Percentiles rank a stretch among this genome's conserved stretches.
phyloP scores from a whole-genome alignment of 2,797 vertebrate species.

The Tadarida brasiliensis region DNA sequence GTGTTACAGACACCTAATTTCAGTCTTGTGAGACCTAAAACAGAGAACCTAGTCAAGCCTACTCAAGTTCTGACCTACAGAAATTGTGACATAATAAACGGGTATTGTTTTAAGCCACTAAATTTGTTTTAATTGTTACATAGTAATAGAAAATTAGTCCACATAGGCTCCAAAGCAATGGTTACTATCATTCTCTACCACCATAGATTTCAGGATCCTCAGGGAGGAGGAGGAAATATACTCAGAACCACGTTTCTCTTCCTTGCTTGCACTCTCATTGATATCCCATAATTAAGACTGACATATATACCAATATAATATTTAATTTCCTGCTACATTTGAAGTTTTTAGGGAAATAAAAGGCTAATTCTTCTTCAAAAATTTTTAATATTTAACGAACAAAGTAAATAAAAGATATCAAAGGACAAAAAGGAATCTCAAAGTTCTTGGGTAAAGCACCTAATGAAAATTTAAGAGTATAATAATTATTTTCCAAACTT shows the following conservation, averaged over 20 bases:
- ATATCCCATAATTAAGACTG: not conserved
- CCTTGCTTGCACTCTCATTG: not conserved
- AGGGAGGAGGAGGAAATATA: not conserved
- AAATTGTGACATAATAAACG: not conserved
- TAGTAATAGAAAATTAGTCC: conserved; percentile 22
- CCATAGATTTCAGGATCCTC: not conserved
- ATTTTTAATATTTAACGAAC: not conserved
- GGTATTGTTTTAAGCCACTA: not conserved
- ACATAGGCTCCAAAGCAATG: not conserved
- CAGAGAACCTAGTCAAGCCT: not conserved
- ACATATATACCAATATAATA: not conserved
- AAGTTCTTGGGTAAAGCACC: not conserved
- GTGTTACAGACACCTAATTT: not conserved
- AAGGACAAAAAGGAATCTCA: not conserved
- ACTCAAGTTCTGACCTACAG: not conserved
- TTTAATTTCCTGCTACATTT: not conserved
- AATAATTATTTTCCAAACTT: not conserved
- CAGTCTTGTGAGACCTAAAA: not conserved
- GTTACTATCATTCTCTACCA: not conserved
- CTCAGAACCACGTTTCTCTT: not conserved
- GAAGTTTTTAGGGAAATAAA: not conserved
- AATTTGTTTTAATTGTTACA: not conserved
- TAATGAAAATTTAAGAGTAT: not conserved
- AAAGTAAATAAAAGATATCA: not conserved
- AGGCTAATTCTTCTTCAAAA: not conserved